Evolutionary conservation across 2,113 vertebrate genomes (phyloP).

Genomic region (Sceloporus tristichus): DNA sequence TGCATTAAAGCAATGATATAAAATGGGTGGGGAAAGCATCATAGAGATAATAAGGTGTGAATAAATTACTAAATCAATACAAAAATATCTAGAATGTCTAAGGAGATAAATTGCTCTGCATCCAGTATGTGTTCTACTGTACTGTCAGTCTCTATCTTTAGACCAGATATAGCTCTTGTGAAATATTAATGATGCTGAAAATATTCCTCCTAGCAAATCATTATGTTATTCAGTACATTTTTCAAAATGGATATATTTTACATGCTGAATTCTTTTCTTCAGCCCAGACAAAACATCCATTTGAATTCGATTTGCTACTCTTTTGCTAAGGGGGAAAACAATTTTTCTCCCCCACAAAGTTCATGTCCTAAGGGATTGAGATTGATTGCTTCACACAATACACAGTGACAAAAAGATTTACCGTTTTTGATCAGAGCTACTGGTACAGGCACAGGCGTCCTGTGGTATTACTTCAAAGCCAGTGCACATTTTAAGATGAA

Average conservation of each 20-base stretch:
- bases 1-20: not conserved
- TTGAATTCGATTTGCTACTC: constrained; percentile 68
- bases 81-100: not conserved
- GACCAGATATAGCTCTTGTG: not conserved
- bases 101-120: not conserved
- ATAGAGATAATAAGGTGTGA: constrained; percentile 21
- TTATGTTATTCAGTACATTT: constrained; percentile 47
- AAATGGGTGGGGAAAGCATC: constrained; percentile 28
- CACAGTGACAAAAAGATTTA: constrained; percentile 74
- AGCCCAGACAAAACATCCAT: constrained; percentile 53
- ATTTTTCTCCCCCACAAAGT: constrained; percentile 55
- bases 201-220: constrained; percentile 23
- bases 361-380: constrained; percentile 57
- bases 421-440: constrained; percentile 69
- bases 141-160: not conserved
- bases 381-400: constrained; percentile 69
- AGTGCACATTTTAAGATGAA: constrained; percentile 61
- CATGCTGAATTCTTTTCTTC: constrained; percentile 36
- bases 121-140: not conserved
- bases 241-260: constrained; percentile 43
- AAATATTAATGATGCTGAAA: constrained; percentile 53
- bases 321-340: constrained; percentile 48
- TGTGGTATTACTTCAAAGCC: constrained; percentile 62
- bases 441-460: not conserved
- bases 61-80: constrained; percentile 26